Conservation (phyloP, 2,797 vertebrate genomes). For the Sebastes taczanowskii region DNA sequence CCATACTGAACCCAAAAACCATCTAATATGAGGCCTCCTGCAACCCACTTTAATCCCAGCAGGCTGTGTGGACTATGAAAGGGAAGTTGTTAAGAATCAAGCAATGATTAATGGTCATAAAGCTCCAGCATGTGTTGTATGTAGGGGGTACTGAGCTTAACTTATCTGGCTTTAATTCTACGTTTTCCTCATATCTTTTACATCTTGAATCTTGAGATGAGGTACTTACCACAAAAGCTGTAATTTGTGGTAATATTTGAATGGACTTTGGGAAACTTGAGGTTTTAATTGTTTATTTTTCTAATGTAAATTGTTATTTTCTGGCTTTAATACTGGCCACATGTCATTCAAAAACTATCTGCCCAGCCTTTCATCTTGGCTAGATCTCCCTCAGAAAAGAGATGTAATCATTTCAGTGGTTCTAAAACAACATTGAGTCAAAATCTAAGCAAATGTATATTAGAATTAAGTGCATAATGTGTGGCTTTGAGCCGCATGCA, state of each 20-base stretch:
- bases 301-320: neutral
- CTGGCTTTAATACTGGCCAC: neutral
- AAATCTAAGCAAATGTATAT: neutral
- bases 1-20: conserved; percentile 48
- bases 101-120: conserved; percentile 44
- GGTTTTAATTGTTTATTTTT: neutral
- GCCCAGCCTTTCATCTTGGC: neutral
- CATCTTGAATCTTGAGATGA: neutral
- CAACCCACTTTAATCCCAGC: conserved; percentile 37
- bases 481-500: neutral
- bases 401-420: neutral
- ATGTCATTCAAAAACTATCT: neutral
- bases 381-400: neutral
- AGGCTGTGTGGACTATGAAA: conserved; percentile 16
- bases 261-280: neutral
- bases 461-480: neutral
- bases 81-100: conserved; percentile 49
- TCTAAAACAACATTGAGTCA: neutral
- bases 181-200: neutral
- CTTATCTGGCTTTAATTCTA: neutral
- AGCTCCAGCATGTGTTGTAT: conserved; percentile 26
- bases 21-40: conserved; percentile 27
- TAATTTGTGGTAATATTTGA: neutral
- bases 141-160: neutral
- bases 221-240: neutral